These are phyloP conservation scores for Platycheirus rosarum DNA, from an alignment of 2,888 invertebrate species.

Conservation along the genomic window DNA sequence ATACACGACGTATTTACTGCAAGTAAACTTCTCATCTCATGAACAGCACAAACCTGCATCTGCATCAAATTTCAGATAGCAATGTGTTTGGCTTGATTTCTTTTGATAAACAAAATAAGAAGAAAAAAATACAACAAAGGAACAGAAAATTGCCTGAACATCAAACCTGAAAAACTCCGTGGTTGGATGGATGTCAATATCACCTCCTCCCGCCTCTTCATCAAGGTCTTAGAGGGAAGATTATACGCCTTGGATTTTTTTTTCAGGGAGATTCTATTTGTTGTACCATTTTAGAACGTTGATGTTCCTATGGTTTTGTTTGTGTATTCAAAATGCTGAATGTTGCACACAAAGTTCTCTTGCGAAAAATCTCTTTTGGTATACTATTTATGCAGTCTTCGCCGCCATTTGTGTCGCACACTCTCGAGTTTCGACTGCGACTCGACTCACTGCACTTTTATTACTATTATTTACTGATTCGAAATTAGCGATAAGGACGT, in stretches of 20 bases:
- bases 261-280: constrained; percentile 16
- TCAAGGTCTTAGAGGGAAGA: constrained; percentile 22
- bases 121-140: constrained; percentile 15
- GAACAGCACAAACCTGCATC: constrained; percentile 52
- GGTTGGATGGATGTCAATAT: constrained; percentile 58
- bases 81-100: constrained; percentile 60
- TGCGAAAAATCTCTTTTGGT: constrained; percentile 54
- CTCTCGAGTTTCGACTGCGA: constrained; percentile 26
- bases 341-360: constrained; percentile 55
- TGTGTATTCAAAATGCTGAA: constrained; percentile 35
- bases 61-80: constrained; percentile 52
- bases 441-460: constrained; percentile 48
- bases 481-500: constrained; percentile 82
- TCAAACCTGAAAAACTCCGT: constrained; percentile 50
- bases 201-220: constrained; percentile 1
- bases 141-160: constrained; percentile 45
- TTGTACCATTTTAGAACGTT: constrained; percentile 52
- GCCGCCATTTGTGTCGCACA: constrained; percentile 65
- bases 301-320: constrained; percentile 18
- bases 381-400: constrained; percentile 68
- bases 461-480: constrained; percentile 81
- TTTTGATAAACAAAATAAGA: constrained; percentile 31
- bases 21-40: constrained; percentile 48
- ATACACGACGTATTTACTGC: constrained; percentile 19
- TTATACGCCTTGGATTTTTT: constrained; percentile 39